A percentile compares a stretch with the other conserved stretches of the same genome.
phyloP scores from a whole-genome alignment of 1,140 invertebrate species.

The Drosophila bifasciata region DNA sequence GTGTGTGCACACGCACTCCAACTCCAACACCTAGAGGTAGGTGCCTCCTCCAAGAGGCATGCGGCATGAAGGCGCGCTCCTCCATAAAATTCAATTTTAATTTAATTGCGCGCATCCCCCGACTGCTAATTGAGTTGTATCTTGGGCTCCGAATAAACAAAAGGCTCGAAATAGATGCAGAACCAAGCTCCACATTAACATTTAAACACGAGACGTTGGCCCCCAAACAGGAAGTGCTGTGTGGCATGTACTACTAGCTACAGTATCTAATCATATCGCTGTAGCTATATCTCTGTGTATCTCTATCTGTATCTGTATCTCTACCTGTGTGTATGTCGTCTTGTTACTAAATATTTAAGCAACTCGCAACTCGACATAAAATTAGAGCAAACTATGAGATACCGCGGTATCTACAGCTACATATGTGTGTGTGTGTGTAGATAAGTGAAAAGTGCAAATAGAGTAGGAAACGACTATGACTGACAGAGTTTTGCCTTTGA shows the following conservation, averaged over 20 bases:
- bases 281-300: slow-evolving; percentile 22
- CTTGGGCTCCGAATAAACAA: not conserved
- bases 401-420: slow-evolving; percentile 26
- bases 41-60: slow-evolving; percentile 19
- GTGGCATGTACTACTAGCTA: slow-evolving; percentile 2
- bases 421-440: slow-evolving; percentile 39
- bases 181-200: slow-evolving; percentile 48
- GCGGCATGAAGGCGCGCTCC: slow-evolving; percentile 45
- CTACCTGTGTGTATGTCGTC: slow-evolving; percentile 32
- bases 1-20: slow-evolving; percentile 5
- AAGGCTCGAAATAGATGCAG: slow-evolving; percentile 8
- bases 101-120: slow-evolving; percentile 73
- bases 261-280: slow-evolving; percentile 73
- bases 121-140: slow-evolving; percentile 73
- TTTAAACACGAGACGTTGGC: slow-evolving; percentile 42
- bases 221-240: slow-evolving; percentile 65
- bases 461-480: slow-evolving; percentile 39
- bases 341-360: slow-evolving; percentile 80
- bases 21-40: slow-evolving; percentile 11
- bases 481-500: slow-evolving; percentile 2
- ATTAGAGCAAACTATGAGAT: slow-evolving; percentile 72
- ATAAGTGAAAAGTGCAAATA: slow-evolving; percentile 76
- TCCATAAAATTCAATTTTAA: slow-evolving; percentile 79
- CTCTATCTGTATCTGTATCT: slow-evolving; percentile 21
- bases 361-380: slow-evolving; percentile 56